phyloP scores from a whole-genome alignment of 2,113 vertebrate genomes.

The Tachysurus vachellii region DNA sequence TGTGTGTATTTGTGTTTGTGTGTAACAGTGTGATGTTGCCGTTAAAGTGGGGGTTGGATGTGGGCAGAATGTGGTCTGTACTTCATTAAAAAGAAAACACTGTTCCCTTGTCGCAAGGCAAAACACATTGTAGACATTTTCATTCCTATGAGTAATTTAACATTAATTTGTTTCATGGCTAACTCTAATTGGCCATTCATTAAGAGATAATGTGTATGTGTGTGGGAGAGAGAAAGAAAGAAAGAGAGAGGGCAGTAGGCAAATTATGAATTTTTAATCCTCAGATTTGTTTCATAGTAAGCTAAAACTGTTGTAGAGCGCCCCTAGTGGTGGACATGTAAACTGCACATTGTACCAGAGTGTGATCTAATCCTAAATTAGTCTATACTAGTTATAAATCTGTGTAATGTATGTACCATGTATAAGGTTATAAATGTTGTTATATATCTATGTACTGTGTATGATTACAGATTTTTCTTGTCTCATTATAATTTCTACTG shows the following conservation, averaged over 20 bases:
- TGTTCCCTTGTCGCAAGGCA: conserved; percentile 33
- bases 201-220: conserved; percentile 10
- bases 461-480: not conserved
- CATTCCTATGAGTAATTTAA: conserved; percentile 45
- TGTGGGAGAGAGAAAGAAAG: conserved; percentile 59
- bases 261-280: conserved; percentile 1
- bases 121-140: conserved; percentile 37
- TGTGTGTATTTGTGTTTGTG: not conserved
- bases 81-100: conserved; percentile 44
- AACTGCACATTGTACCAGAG: not conserved
- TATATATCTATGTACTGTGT: not conserved
- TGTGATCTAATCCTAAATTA: not conserved
- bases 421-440: not conserved
- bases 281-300: conserved; percentile 32
- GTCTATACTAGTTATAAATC: not conserved
- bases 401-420: not conserved
- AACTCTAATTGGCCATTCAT: conserved; percentile 23
- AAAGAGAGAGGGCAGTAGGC: conserved; percentile 44
- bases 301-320: conserved; percentile 61
- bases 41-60: conserved; percentile 37
- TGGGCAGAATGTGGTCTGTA: conserved; percentile 24
- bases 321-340: conserved; percentile 68
- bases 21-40: conserved; percentile 41
- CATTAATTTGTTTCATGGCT: conserved; percentile 31
- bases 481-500: not conserved